Evolutionary conservation across 2,888 invertebrate genomes (phyloP).

Genomic region (Mactromeris polynyma): DNA sequence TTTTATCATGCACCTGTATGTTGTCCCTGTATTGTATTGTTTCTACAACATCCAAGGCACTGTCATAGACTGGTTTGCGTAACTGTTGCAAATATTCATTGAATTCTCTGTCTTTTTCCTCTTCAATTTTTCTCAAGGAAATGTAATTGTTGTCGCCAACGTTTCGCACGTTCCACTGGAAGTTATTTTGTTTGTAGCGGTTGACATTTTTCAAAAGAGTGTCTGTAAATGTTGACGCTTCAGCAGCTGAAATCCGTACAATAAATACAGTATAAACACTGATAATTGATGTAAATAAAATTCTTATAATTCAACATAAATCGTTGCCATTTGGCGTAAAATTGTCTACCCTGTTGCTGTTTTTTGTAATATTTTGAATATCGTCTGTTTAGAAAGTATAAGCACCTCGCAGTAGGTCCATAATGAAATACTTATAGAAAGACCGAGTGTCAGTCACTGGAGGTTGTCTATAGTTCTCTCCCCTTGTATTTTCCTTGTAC

Average conservation of each 20-base stretch:
- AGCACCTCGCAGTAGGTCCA: neutral
- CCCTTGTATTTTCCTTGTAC: too few relatives aligned
- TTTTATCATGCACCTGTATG: too few relatives aligned
- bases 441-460: neutral
- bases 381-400: neutral
- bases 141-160: neutral
- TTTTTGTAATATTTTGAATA: neutral
- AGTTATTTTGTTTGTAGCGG: conserved; percentile 23
- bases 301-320: too few relatives aligned
- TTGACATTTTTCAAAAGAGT: conserved; percentile 22
- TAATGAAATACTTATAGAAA: neutral
- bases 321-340: too few relatives aligned
- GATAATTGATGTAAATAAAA: neutral
- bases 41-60: too few relatives aligned
- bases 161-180: conserved; percentile 26
- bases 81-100: neutral
- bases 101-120: conserved; percentile 25
- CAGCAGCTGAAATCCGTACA: neutral
- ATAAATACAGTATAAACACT: neutral
- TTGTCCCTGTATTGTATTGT: too few relatives aligned
- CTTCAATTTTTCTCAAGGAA: conserved; percentile 28
- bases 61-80: neutral
- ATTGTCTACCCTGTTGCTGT: neutral
- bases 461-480: too few relatives aligned
- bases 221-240: neutral